Evolutionary conservation across 1,140 invertebrate genomes (phyloP).

Genomic region (Drosophila micromelanica): DNA sequence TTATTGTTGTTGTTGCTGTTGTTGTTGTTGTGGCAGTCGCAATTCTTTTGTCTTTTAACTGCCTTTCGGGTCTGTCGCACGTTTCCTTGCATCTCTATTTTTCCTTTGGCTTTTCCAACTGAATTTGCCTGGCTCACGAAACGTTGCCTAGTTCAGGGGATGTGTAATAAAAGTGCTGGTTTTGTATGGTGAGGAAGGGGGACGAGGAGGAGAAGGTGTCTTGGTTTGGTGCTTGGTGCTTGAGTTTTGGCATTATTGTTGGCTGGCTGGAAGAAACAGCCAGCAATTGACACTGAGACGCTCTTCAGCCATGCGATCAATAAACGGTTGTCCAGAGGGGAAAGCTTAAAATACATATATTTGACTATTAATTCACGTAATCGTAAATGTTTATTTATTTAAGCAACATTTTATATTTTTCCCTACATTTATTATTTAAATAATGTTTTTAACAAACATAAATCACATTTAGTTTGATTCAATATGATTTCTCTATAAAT

Average conservation of each 20-base stretch:
- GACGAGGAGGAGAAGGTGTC: neutral
- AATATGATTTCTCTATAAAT: no score
- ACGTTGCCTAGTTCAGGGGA: conserved; percentile 30
- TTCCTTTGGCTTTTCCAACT: conserved; percentile 26
- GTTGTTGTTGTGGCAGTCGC: conserved; percentile 36
- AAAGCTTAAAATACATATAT: neutral
- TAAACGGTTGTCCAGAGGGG: conserved; percentile 15
- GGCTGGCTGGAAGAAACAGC: conserved; percentile 5
- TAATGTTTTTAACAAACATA: no score
- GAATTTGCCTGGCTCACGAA: conserved; percentile 68
- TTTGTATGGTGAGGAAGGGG: neutral
- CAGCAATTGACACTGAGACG: conserved; percentile 23
- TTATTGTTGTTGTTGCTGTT: conserved; percentile 1
- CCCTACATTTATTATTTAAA: no score
- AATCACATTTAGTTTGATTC: no score
- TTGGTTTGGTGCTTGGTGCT: neutral
- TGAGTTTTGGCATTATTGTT: conserved; percentile 15
- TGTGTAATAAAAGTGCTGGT: conserved; percentile 14
- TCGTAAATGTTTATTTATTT: no score
- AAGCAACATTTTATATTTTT: no score
- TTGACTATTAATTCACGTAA: neutral
- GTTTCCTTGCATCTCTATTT: conserved; percentile 35
- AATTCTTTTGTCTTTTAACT: conserved; percentile 78
- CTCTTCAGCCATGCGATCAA: conserved; percentile 23
- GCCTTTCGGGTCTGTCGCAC: conserved; percentile 49